phyloP scores from a whole-genome alignment of 2,888 invertebrate genomes.

The Stegophylla sp. region DNA sequence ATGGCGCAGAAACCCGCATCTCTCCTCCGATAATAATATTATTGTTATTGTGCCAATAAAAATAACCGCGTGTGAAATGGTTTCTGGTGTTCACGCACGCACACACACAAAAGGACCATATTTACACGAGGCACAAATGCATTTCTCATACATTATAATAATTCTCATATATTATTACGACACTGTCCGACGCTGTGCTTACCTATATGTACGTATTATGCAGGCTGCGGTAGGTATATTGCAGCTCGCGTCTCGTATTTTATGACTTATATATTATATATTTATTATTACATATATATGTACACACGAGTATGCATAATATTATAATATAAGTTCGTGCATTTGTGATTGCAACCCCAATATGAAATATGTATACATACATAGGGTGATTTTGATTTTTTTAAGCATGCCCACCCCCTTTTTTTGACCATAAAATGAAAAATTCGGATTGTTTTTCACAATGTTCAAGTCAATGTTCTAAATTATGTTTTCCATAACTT shows the following conservation, averaged over 20 bases:
- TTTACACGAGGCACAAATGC: slow-evolving; percentile 34
- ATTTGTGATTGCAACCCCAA: background rate
- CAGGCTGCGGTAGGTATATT: slow-evolving; percentile 40
- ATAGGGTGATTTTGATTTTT: no score
- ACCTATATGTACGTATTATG: no score
- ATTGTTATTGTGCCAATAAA: slow-evolving; percentile 40
- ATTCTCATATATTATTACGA: background rate
- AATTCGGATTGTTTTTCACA: no score
- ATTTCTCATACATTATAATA: slow-evolving; percentile 1
- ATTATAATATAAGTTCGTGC: no score
- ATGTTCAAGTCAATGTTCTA: no score
- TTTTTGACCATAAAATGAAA: no score
- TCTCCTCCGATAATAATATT: background rate
- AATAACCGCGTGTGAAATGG: slow-evolving; percentile 37
- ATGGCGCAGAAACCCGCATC: slow-evolving; percentile 29
- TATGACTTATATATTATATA: slow-evolving; percentile 3
- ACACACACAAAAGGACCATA: slow-evolving; percentile 36
- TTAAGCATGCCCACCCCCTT: no score
- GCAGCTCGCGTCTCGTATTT: slow-evolving; percentile 17
- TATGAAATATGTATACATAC: background rate
- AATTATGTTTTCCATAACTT: no score
- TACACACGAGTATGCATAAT: background rate
- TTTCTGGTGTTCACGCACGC: slow-evolving; percentile 18
- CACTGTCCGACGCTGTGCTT: background rate
- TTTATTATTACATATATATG: background rate